Evolutionary conservation across 2,888 invertebrate genomes (phyloP).

Genomic region (Crepidodera aurea): DNA sequence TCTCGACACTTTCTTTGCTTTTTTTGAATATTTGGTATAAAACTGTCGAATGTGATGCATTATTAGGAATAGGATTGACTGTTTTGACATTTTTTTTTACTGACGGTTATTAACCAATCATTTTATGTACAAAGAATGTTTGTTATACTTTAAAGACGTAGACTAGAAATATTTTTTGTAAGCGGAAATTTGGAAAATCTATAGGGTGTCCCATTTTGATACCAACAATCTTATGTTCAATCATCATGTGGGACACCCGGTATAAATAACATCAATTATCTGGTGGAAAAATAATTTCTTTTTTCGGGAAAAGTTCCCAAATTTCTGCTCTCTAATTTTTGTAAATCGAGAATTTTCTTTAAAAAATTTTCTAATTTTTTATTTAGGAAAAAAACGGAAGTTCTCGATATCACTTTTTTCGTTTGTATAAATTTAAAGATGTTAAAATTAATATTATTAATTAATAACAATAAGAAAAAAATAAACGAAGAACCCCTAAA

Average conservation of each 20-base stretch:
- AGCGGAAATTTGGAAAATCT: neutral
- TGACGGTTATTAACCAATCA: conserved; percentile 16
- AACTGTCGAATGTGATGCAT: conserved; percentile 30
- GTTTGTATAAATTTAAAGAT: conserved; percentile 39
- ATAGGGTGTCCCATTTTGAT: neutral
- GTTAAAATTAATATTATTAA: conserved; percentile 35
- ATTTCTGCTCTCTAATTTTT: neutral
- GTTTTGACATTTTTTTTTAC: conserved; percentile 31
- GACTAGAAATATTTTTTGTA: neutral
- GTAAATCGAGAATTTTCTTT: conserved; percentile 16
- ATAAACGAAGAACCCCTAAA: conserved; percentile 33
- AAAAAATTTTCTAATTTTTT: neutral
- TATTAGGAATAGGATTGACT: conserved; percentile 25
- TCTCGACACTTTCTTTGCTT: conserved; percentile 24
- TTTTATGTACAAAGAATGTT: conserved; percentile 38
- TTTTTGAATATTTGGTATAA: conserved; percentile 21
- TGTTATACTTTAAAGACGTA: conserved; percentile 33
- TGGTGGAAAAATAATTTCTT: no score
- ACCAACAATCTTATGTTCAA: no score
- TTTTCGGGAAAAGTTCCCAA: conserved; percentile 1
- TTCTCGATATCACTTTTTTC: conserved; percentile 35
- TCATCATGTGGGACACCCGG: no score
- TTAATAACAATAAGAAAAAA: conserved; percentile 37
- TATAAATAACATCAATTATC: no score
- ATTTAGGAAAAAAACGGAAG: conserved; percentile 5